Percentiles rank a stretch among this genome's conserved stretches.
Conservation (phyloP, 1,140 invertebrate genomes). For the Coelopa frigida region DNA sequence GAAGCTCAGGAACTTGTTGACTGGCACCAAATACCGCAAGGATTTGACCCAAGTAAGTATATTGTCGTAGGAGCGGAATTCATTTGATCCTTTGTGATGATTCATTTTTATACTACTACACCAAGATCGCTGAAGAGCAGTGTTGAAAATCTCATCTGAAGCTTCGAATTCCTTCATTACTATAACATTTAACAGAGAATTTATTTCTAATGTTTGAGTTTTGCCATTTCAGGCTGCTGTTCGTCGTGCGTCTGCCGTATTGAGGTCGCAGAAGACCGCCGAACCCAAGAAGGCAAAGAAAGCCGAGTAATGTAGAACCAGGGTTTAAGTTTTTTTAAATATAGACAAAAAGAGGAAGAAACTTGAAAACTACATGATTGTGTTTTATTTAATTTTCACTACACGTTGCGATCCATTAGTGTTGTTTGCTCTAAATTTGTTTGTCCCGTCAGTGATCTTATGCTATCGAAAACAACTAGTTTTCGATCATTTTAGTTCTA, state of each 20-base stretch:
- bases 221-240: slow-evolving; percentile 63
- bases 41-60: slow-evolving; percentile 68
- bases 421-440: no score
- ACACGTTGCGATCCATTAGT: no score
- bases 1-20: slow-evolving; percentile 72
- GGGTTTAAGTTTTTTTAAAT: no score
- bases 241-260: slow-evolving; percentile 81
- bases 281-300: slow-evolving; percentile 75
- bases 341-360: no score
- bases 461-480: no score
- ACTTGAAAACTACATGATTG: no score
- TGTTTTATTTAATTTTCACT: no score
- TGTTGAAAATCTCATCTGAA: slow-evolving; percentile 34
- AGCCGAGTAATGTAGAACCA: slow-evolving; percentile 68
- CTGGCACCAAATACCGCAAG: slow-evolving; percentile 75
- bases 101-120: slow-evolving; percentile 30
- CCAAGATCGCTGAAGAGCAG: slow-evolving; percentile 45
- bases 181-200: slow-evolving; percentile 2
- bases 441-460: no score
- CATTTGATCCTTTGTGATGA: slow-evolving; percentile 20
- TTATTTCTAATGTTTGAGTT: no score
- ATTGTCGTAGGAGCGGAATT: slow-evolving; percentile 1
- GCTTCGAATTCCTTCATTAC: slow-evolving; percentile 12
- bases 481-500: no score
- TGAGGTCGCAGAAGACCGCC: slow-evolving; percentile 79